Evolutionary conservation across 2,113 vertebrate species (phyloP).

Genomic region (Illadopsis cleaveri): DNA sequence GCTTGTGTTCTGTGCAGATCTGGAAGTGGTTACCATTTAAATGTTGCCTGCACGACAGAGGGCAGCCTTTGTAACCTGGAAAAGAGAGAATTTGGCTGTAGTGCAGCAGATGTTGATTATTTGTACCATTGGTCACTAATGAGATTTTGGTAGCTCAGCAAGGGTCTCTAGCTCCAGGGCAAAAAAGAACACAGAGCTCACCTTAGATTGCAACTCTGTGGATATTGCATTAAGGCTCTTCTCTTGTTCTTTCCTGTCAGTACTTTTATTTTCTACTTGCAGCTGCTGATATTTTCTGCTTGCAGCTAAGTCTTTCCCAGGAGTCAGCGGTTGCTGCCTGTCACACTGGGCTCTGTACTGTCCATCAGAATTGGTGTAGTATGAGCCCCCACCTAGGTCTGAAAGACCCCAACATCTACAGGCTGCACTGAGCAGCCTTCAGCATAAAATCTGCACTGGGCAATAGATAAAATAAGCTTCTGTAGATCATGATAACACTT

Average conservation of each 20-base stretch:
- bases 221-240: neutral
- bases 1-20: neutral
- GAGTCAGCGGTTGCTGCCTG: neutral
- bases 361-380: neutral
- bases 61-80: neutral
- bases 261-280: neutral
- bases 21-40: neutral
- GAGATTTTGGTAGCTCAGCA: neutral
- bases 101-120: neutral
- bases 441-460: accelerated
- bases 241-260: neutral
- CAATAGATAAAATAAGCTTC: neutral
- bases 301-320: neutral
- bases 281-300: neutral
- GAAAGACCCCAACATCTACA: neutral
- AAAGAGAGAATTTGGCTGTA: neutral
- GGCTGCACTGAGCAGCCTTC: neutral
- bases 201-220: accelerated
- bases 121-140: neutral
- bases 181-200: neutral
- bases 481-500: neutral
- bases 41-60: neutral
- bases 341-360: accelerated
- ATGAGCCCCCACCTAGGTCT: accelerated
- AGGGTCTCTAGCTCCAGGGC: neutral